Conservation (phyloP, 2,888 invertebrate genomes). For the Limnephilus auricula region DNA sequence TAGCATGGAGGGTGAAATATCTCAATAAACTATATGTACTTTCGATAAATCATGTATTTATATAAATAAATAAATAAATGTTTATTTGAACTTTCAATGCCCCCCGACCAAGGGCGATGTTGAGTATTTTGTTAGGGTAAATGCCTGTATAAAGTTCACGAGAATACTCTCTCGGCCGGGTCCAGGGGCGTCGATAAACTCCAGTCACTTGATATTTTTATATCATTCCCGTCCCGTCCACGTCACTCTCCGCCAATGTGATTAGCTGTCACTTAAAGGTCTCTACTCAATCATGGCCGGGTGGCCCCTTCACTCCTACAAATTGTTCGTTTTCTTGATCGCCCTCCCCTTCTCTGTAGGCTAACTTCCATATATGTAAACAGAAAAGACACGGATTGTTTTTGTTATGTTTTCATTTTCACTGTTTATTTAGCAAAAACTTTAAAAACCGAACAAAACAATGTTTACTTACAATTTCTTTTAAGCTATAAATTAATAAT, state of each 20-base stretch:
- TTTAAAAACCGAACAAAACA: background rate
- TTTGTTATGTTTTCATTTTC: background rate
- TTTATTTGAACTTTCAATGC: background rate
- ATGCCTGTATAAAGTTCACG: background rate
- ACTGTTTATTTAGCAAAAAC: background rate
- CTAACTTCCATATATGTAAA: background rate
- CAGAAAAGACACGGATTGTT: background rate
- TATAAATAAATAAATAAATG: background rate
- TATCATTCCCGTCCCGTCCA: constrained; percentile 1
- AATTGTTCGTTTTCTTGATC: constrained; percentile 2
- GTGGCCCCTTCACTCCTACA: background rate
- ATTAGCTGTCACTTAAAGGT: constrained; percentile 14
- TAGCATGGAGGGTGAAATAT: no score
- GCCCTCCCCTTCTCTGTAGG: background rate
- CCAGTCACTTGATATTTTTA: constrained; percentile 11
- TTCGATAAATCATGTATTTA: no score
- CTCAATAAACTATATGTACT: no score
- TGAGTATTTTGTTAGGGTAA: background rate
- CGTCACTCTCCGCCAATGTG: constrained; percentile 13
- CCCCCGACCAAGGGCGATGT: background rate
- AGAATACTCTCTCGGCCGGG: background rate
- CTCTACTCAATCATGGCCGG: constrained; percentile 4
- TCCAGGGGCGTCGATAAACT: background rate
- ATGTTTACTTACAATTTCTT: background rate
- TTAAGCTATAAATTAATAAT: background rate